Percentiles rank a stretch among this genome's conserved stretches.
These are phyloP conservation scores for Grammomys surdaster DNA, from an alignment of 2,113 vertebrate genomes.

Conservation along the genomic window DNA sequence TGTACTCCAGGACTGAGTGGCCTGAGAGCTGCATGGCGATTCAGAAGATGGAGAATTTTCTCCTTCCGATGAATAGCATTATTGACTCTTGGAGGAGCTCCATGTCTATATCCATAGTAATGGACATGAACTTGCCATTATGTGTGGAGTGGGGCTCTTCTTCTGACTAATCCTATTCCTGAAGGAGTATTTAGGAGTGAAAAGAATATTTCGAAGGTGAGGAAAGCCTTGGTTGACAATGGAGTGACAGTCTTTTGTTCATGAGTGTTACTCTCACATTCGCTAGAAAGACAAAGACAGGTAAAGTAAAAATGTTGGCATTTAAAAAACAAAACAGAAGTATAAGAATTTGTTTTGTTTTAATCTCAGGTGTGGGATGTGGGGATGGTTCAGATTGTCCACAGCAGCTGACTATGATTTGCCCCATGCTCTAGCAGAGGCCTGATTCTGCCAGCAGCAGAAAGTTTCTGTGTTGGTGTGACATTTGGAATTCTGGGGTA, in stretches of 20 bases:
- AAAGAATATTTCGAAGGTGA: background rate
- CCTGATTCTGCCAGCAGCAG: no score
- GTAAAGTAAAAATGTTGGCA: no score
- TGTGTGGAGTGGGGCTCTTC: background rate
- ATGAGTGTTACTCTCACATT: background rate
- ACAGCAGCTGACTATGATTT: no score
- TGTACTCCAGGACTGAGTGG: background rate
- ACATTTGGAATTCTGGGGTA: no score
- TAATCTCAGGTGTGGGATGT: no score
- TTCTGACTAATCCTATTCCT: background rate
- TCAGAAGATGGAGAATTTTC: background rate
- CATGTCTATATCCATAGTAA: no score
- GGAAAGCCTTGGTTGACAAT: background rate
- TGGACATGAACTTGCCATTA: background rate
- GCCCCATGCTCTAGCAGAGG: background rate
- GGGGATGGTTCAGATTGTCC: no score
- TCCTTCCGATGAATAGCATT: background rate
- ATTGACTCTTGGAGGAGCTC: background rate
- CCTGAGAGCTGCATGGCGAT: background rate
- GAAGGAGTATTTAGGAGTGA: background rate
- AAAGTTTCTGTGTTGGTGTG: no score
- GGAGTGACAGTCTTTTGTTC: background rate
- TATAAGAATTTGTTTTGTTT: no score
- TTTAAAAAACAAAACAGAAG: no score
- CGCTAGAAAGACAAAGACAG: no score